Base-by-base conservation (phyloP, 1,140 invertebrate genomes). In the Archivesica marissinica region DNA sequence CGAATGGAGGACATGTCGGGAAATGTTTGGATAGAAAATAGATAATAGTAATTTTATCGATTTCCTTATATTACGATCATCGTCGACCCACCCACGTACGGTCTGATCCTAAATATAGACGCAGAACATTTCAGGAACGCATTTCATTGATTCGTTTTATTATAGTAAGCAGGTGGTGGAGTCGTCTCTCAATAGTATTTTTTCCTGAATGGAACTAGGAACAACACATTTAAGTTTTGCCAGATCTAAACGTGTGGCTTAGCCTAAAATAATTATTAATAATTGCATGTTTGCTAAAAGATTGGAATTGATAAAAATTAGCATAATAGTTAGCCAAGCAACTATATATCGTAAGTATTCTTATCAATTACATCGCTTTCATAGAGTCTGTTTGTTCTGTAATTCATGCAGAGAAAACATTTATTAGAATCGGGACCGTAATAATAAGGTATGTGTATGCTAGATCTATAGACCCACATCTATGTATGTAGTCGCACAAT, bases 61-160 rank as follows among this genome's bases (percentile, higher is more conserved):
- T 59, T 20, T 52, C 13, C 6, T 39, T 44, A 64, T 52, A n/a
- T 38, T 30, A 47, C 38, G 76, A 25, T 64, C 76, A 78, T 78
- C 66, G 76, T 64, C 76, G 52, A 78, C 61, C 13, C 76, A 20
- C 76, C 76, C 59, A 81, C 78, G 66, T 81, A 81, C 7, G 25
- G 28, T 70, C 52, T 68, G 78, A 1, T 9, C n/a, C 64, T 30
- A 81, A 59, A 72, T 33, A 72, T 81, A 70, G 47, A 41, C n/a
- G n/a, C n/a, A n/a, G n/a, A n/a, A n/a, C n/a, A 64, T 54, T 17
- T 44, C 47, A 30, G 38, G 39, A 30, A 59, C 44, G 28, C 17
- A 64, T 64, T 61, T 44, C 39, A 61, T 64, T 38, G 74, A 56
- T 39, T 64, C 39, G n/a, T 39, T 30, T 9, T 38, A 78, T 59